phyloP scores from a whole-genome alignment of 2,797 vertebrate species.

The Myotis findleyi region DNA sequence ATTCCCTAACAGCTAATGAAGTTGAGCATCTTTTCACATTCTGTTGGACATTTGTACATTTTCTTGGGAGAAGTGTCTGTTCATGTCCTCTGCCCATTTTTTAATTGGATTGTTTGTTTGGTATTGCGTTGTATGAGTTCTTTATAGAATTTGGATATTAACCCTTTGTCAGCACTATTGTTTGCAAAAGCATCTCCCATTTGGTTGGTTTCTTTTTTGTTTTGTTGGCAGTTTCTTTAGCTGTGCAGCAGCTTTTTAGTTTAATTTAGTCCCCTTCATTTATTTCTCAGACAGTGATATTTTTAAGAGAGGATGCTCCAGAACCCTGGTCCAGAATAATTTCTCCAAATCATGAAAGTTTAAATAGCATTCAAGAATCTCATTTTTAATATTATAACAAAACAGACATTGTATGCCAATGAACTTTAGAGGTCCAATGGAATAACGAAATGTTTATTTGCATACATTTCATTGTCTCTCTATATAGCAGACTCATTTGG shows the following conservation, averaged over 20 bases:
- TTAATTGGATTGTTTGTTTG: neutral
- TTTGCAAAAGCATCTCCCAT: neutral
- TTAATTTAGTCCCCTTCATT: neutral
- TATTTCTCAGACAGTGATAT: neutral
- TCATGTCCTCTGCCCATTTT: neutral
- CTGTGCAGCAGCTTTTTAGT: neutral
- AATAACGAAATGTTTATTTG: neutral
- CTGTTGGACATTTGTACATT: neutral
- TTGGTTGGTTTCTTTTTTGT: neutral
- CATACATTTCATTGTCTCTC: neutral
- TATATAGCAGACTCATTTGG: neutral
- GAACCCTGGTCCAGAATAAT: neutral
- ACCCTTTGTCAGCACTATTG: neutral
- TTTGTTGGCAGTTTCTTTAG: neutral
- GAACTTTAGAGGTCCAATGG: neutral
- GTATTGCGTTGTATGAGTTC: neutral
- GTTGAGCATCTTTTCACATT: neutral
- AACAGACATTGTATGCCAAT: neutral
- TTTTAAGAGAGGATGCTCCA: neutral
- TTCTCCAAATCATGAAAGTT: neutral
- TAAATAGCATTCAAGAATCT: conserved; percentile 21
- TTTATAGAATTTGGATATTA: neutral
- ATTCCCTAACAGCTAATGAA: neutral
- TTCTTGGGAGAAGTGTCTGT: neutral
- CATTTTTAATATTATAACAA: conserved; percentile 35